These are phyloP conservation scores for Osmerus mordax DNA, from an alignment of 2,113 vertebrate species.

Conservation along the genomic window DNA sequence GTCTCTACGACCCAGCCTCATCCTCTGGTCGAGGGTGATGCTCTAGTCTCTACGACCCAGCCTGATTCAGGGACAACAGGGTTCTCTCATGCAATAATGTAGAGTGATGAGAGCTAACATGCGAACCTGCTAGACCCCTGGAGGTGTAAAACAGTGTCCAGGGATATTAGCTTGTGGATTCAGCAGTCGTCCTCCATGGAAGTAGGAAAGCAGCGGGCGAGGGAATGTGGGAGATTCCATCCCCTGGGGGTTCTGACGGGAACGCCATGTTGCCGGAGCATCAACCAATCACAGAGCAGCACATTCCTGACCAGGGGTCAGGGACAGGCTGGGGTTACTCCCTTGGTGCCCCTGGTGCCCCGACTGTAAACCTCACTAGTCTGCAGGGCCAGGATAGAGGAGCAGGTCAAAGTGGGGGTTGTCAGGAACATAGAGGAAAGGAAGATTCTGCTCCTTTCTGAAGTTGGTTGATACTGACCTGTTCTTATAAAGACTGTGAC, in stretches of 20 bases:
- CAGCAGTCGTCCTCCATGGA: no score
- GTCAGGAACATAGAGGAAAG: no score
- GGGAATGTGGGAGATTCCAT: no score
- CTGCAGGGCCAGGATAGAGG: neutral
- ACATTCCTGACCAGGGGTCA: conserved; percentile 19
- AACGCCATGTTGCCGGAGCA: conserved; percentile 17
- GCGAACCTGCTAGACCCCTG: conserved; percentile 7
- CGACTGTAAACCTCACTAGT: neutral
- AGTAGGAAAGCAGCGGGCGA: no score
- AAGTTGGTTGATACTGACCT: no score
- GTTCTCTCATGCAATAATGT: neutral
- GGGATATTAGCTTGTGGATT: conserved; percentile 4
- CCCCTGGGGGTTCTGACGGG: neutral
- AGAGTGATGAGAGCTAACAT: conserved; percentile 7
- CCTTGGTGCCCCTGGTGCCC: neutral
- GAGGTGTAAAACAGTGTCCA: conserved; percentile 36
- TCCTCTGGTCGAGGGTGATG: no score
- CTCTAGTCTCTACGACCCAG: no score
- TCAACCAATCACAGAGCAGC: conserved; percentile 22
- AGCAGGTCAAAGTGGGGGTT: no score
- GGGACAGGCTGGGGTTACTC: conserved; percentile 32
- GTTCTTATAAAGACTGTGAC: no score
- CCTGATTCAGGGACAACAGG: no score
- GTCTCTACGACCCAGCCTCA: no score
- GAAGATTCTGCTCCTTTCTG: no score